Percentiles rank a stretch among this genome's conserved stretches.
phyloP scores from a whole-genome alignment of 1,140 invertebrate species.

The Battus philenor region DNA sequence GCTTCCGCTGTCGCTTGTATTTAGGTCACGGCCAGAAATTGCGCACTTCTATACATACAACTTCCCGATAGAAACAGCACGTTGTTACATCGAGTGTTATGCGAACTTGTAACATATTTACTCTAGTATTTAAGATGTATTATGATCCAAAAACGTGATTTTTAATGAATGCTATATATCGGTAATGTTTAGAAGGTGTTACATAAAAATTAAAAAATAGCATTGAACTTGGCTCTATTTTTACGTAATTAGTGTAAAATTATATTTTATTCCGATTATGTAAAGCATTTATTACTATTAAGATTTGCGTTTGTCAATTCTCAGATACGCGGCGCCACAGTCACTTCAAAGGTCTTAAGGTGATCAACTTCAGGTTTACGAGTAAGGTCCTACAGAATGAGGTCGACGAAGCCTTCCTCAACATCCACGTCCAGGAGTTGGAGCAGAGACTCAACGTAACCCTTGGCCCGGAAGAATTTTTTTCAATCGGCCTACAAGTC shows the following conservation, averaged over 20 bases:
- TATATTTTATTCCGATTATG: background rate
- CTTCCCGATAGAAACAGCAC: conserved; percentile 12
- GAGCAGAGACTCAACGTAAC: conserved; percentile 49
- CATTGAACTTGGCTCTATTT: conserved; percentile 14
- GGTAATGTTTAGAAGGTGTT: too few species aligned
- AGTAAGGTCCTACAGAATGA: conserved; percentile 75
- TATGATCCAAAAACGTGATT: too few species aligned
- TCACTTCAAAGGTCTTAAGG: conserved; percentile 66
- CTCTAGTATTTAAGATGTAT: too few species aligned
- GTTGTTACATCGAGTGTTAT: too few species aligned
- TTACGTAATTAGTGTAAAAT: background rate
- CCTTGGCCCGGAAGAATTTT: conserved; percentile 40
- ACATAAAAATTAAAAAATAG: too few species aligned
- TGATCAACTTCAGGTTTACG: conserved; percentile 77
- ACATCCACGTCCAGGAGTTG: conserved; percentile 73
- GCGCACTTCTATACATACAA: conserved; percentile 1
- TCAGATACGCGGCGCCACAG: conserved; percentile 68
- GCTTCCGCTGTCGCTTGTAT: conserved; percentile 9
- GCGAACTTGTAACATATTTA: too few species aligned
- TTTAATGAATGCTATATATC: too few species aligned
- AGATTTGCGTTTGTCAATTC: conserved; percentile 9
- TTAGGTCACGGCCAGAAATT: conserved; percentile 15
- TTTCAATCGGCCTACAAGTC: conserved; percentile 58
- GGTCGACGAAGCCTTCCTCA: conserved; percentile 75
- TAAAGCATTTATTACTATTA: background rate